Base-by-base conservation (phyloP, 2,113 vertebrate genomes). In the Rhinogobius similis region DNA sequence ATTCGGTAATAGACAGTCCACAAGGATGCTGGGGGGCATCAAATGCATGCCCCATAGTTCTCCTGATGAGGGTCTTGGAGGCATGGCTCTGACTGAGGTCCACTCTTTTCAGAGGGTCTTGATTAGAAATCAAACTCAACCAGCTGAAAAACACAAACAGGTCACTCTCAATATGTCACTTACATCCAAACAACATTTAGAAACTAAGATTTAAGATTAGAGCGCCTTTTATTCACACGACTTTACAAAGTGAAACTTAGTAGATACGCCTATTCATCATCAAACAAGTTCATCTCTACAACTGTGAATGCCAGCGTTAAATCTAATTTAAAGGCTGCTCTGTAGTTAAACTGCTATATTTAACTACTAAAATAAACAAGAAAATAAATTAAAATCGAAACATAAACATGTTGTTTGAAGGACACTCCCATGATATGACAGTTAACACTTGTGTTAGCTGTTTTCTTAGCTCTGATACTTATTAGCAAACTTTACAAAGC, bases 21-120 rank as follows among this genome's bases (percentile, higher is more conserved):
- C 97, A 67, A 95, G 88, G 89, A 99, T 98, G 88, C 95, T 92
- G 14, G 97, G 97, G 92, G 97, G 97, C 97, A 99, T 99, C 93
- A 98, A 95, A 84, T 99, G 97, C 93, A 99, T 97, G 86, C 97
- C 97, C 97, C 97, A 99, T 94, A 99, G 90, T 86, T 99, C 97
- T 64, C 97, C 97, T 0, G 97, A 99, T 32, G 97, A 98, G 3
- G 97, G 97, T 76, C 97, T 94, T 23, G 97, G 97, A 92, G 97
- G 96, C 97, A 99, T 99, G 90, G 77, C 92, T 16, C 70, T 67
- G 77, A 73, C 75, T 73, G 79, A 72, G 75, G 79, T 78, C 75
- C 5, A 32, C 67, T 86, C 73, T 75, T 68, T 83, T 85, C 70
- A 72, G 69, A 73, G 77, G 44, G 81, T 41, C 75, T 71, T 75